Percentiles rank a stretch among this genome's conserved stretches.
Evolutionary conservation across 2,113 vertebrate species (phyloP).

Genomic region (Forbesichthys agassizii): DNA sequence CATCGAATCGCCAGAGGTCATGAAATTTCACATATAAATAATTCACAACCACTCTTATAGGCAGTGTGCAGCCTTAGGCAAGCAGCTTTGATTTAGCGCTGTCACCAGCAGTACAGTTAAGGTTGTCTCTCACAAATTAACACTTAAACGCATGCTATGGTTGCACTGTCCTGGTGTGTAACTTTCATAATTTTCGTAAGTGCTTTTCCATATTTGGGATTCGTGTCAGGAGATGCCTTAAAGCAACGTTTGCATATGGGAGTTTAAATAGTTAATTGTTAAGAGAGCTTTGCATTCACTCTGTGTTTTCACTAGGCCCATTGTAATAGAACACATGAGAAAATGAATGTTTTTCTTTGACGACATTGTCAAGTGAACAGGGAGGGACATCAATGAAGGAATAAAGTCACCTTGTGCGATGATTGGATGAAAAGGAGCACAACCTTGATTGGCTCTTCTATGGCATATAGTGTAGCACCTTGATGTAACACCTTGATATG

Average conservation of each 20-base stretch:
- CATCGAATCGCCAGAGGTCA: conserved; percentile 54
- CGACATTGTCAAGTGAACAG: too few relatives aligned
- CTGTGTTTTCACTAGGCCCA: too few relatives aligned
- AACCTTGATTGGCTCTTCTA: conserved; percentile 15
- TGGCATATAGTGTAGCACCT: too few relatives aligned
- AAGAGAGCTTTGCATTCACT: too few relatives aligned
- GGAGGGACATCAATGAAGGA: too few relatives aligned
- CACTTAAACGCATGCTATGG: conserved; percentile 41
- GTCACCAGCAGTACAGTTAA: conserved; percentile 60
- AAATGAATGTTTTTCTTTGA: too few relatives aligned
- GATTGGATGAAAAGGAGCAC: too few relatives aligned
- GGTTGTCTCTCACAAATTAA: conserved; percentile 57
- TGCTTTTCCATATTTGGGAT: neutral
- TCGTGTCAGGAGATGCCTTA: too few relatives aligned
- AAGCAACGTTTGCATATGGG: too few relatives aligned
- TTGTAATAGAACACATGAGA: too few relatives aligned
- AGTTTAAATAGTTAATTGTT: too few relatives aligned
- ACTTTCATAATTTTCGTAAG: neutral
- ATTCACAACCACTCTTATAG: conserved; percentile 61
- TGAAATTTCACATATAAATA: conserved; percentile 69
- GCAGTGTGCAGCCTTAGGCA: conserved; percentile 59
- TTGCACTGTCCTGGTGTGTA: conserved; percentile 17
- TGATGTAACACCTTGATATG: neutral
- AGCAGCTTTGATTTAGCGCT: conserved; percentile 69
- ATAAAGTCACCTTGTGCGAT: too few relatives aligned